These are phyloP conservation scores for Chaetura pelagica DNA, from an alignment of 2,113 vertebrate species.

Conservation along the genomic window DNA sequence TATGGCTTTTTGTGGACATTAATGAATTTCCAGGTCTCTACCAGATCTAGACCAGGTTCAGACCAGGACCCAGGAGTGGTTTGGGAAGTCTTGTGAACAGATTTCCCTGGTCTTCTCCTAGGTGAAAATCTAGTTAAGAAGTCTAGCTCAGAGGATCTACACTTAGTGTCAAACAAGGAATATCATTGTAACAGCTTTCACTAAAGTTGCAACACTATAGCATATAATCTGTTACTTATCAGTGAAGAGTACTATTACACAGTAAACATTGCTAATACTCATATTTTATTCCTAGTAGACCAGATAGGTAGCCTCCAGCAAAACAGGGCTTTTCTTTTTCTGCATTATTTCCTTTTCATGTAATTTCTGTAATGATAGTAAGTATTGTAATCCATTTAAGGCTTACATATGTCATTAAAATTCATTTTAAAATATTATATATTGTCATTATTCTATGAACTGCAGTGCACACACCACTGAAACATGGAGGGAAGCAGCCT, in stretches of 20 bases:
- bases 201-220: background rate
- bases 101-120: background rate
- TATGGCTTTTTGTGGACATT: background rate
- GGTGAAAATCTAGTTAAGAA: background rate
- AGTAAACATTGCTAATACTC: background rate
- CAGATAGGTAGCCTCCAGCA: background rate
- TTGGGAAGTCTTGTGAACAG: background rate
- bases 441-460: background rate
- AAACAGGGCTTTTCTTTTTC: background rate
- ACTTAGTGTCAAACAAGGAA: background rate
- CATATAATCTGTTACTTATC: background rate
- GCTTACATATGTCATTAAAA: background rate
- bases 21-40: background rate
- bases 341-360: background rate
- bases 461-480: background rate
- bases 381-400: background rate
- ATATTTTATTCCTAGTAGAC: background rate
- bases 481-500: background rate
- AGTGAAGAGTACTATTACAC: background rate
- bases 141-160: background rate
- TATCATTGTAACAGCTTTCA: background rate
- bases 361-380: background rate
- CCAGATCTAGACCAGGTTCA: background rate
- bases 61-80: background rate
- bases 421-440: background rate